Evolutionary conservation across 1,140 invertebrate genomes (phyloP), one percentile per base, ranked within the genome.

Genomic region (Propsilocerus akamusi): DNA sequence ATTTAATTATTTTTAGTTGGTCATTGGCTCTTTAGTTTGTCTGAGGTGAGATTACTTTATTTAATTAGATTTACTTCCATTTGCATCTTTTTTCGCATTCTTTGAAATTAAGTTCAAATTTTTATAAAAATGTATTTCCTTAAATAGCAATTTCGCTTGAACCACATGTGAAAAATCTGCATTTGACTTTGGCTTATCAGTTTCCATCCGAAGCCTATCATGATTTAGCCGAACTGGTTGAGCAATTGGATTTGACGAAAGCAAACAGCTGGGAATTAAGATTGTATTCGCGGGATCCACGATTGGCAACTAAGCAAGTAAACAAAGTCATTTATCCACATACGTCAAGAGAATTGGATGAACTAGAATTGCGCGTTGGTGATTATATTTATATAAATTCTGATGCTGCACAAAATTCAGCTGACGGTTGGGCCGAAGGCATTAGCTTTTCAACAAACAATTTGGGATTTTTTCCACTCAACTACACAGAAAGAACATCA

Each of bases 121-220:
- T 20, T 41, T 2, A 17, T 20, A 41, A 41, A 41, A n/a, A 41
- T 41, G 17, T 20, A 17, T 17, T 20, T 20, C n/a, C 26, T 5
- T 30, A 10, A 14, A 24, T 65, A 83, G 80, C 77, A 37, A 75
- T 81, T 51, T 74, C 72, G 58, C 61, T 83, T 51, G 81, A 87
- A 59, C 76, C 81, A 1, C 80, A 84, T 58, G 77, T 81, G 20
- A 90, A 91, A 65, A 86, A 84, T 11, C 68, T 91, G 12, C 88
- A 93, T 62, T 68, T 94, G 53, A 90, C 88, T 3, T 66, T 93
- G 54, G 86, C 88, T 4, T 92, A 92, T 69, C 84, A 89, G 66
- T 92, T 92, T 64, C 75, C 78, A 17, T 68, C 72, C 49, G 70
- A 71, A 22, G 76, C 83, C 25, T 89, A 80, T 60, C 73, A 80